Base-by-base conservation (phyloP, 1,140 invertebrate species). In the Drosophila tani region DNA sequence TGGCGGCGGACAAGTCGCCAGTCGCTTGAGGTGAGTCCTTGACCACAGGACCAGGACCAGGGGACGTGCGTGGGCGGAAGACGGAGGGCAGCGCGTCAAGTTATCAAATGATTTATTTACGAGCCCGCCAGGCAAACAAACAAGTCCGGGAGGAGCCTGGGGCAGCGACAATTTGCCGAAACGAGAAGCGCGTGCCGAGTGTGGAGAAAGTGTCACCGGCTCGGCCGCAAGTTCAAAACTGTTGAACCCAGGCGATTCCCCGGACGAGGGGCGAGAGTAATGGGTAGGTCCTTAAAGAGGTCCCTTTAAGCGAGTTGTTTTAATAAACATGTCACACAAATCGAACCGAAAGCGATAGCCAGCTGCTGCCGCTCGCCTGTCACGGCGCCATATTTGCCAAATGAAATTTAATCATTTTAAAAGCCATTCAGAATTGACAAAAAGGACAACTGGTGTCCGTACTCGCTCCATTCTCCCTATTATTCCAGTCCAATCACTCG, bases 71-170 rank as follows among this genome's bases (percentile, higher is more conserved):
- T 65, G 55, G 55, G 45, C 81, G 68, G 63, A 67, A 46, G 60
- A 68, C 81, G 65, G 63, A 67, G 46, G 63, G 49, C 63, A 55
- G 49, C 67, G 84, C 83, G 84, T 90, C 84, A 88, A 90, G 84
- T 90, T 88, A 88, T 88, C 84, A 88, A 88, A 88, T 88, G 84
- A 88, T 90, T 88, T 88, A 88, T 88, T 88, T 88, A 88, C 84
- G 81, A 90, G 71, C 78, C 84, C 84, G 81, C 58, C 68, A 81
- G 84, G 84, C 84, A 88, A 88, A 81, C 84, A 88, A 88, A 84
- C 84, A 90, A 90, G 74, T 69, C 74, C 60, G 40, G 24, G 35
- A 27, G 75, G 68, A 50, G 49, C 64, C 19, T 8, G 49, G 65
- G 66, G 51, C 43, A 50, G 62, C 67, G 83, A 81, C 84, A 88